Conservation (phyloP, 2,797 vertebrate species). For the Hydrocynus forskahlii region DNA sequence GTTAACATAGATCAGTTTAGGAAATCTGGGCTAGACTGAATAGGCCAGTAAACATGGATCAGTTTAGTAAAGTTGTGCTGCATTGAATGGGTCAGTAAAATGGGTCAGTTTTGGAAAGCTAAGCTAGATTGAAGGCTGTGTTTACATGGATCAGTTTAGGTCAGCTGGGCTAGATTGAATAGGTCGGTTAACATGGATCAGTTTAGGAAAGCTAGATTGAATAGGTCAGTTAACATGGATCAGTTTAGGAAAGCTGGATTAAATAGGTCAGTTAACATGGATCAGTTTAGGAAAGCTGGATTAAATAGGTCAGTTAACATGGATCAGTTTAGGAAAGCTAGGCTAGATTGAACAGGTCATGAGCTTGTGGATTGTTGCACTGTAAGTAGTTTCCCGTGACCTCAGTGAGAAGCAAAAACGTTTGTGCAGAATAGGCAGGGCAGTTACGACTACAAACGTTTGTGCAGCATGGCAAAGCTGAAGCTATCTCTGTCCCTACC, state of each 20-base stretch:
- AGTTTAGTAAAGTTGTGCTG: neutral
- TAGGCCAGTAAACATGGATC: neutral
- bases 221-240: neutral
- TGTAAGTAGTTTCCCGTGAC: neutral
- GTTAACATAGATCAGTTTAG: neutral
- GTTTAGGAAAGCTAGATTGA: neutral
- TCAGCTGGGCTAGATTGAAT: neutral
- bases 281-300: neutral
- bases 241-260: neutral
- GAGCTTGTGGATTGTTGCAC: too few relatives aligned
- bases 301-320: neutral
- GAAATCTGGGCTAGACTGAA: neutral
- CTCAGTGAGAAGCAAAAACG: neutral
- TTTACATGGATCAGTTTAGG: neutral
- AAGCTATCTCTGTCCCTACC: neutral
- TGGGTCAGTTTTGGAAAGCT: neutral
- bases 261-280: neutral
- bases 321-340: neutral
- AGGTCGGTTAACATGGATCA: neutral
- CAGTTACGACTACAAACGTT: slow-evolving; percentile 52
- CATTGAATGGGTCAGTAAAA: neutral
- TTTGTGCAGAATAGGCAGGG: neutral
- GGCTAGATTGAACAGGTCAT: neutral
- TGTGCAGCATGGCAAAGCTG: neutral
- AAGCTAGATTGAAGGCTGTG: neutral